phyloP scores from a whole-genome alignment of 2,797 vertebrate genomes.

The Girardinus metallicus region DNA sequence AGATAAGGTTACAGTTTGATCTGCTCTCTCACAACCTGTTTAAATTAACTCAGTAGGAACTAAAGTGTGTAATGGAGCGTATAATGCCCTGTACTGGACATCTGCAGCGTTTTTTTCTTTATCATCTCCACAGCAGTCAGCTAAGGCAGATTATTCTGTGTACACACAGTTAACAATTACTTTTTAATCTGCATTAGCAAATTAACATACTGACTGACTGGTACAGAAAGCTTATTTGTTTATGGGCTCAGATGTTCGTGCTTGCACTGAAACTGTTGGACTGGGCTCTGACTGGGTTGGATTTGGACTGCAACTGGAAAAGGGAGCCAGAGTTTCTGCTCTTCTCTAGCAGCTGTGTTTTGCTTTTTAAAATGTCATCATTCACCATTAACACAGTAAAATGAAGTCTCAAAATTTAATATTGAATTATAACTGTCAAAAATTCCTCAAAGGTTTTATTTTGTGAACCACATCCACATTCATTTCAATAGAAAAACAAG shows the following conservation, averaged over 20 bases:
- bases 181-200: constrained; percentile 83
- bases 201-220: constrained; percentile 85
- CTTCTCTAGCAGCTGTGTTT: constrained; percentile 5
- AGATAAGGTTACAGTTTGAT: constrained; percentile 59
- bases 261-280: constrained; percentile 58
- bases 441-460: neutral
- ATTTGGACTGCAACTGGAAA: constrained; percentile 21
- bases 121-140: constrained; percentile 75
- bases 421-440: neutral
- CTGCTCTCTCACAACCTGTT: constrained; percentile 47
- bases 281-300: constrained; percentile 35
- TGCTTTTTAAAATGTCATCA: constrained; percentile 12
- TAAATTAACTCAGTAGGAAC: constrained; percentile 58
- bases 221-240: constrained; percentile 81
- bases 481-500: neutral
- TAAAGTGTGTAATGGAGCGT: constrained; percentile 75
- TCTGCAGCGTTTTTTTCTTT: constrained; percentile 64
- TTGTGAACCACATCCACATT: neutral
- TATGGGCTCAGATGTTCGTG: constrained; percentile 75
- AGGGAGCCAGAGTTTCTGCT: constrained; percentile 29
- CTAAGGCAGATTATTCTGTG: constrained; percentile 79
- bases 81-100: constrained; percentile 75
- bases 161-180: constrained; percentile 83
- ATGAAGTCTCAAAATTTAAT: neutral
- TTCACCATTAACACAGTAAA: constrained; percentile 13